Conservation (phyloP, 2,797 vertebrate genomes). For the Meda fulgida region DNA sequence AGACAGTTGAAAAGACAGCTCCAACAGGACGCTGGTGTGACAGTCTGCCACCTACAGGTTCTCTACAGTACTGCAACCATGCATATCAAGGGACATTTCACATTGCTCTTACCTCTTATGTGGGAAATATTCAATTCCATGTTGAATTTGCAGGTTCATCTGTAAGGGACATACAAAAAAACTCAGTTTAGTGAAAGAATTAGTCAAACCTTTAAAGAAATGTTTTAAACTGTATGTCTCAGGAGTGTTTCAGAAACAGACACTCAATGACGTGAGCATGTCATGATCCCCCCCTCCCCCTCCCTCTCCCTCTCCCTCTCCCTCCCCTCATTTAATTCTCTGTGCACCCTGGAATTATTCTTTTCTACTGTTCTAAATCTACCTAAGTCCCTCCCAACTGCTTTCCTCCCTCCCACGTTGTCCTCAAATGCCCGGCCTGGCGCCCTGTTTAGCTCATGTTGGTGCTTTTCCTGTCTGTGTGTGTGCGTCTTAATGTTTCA, state of each 20-base stretch:
- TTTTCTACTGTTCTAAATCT: slow-evolving; percentile 40
- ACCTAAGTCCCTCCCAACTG: slow-evolving; percentile 31
- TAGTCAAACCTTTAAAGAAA: not conserved
- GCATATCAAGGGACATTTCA: not conserved
- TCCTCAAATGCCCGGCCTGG: slow-evolving; percentile 61
- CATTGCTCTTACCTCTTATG: slow-evolving; percentile 23
- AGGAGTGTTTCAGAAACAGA: slow-evolving; percentile 64
- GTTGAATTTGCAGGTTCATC: slow-evolving; percentile 2
- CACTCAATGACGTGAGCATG: slow-evolving; percentile 56
- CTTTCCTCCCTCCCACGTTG: slow-evolving; percentile 39
- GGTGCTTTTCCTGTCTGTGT: slow-evolving; percentile 42
- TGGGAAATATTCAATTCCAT: slow-evolving; percentile 7
- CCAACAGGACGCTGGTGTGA: slow-evolving; percentile 61
- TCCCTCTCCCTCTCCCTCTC: slow-evolving; percentile 58
- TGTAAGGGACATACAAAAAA: slow-evolving; percentile 23
- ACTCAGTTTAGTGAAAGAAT: not conserved
- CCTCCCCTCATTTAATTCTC: slow-evolving; percentile 52
- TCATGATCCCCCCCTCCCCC: slow-evolving; percentile 56
- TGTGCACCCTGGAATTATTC: slow-evolving; percentile 50
- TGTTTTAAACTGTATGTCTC: slow-evolving; percentile 5
- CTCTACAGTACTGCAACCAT: slow-evolving; percentile 64
- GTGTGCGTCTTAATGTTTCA: slow-evolving; percentile 23
- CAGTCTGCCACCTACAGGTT: slow-evolving; percentile 74
- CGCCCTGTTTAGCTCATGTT: slow-evolving; percentile 54
- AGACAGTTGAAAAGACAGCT: slow-evolving; percentile 48